Conservation (phyloP, 2,113 vertebrate species). For the Pedionomus torquatus region DNA sequence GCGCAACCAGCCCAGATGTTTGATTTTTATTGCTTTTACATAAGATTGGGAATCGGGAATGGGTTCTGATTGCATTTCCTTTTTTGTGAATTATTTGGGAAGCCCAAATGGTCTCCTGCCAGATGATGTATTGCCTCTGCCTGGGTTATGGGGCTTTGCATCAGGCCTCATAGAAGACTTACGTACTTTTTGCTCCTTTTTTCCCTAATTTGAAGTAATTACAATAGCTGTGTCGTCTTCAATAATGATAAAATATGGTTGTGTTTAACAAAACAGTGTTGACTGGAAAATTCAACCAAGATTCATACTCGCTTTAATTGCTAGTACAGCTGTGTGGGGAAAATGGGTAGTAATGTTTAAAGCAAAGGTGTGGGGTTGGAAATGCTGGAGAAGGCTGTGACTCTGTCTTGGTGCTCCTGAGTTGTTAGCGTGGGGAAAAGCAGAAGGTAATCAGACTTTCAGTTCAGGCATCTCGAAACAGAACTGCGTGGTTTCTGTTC, state of each 20-base stretch:
- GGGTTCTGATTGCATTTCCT: background rate
- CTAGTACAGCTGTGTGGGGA: background rate
- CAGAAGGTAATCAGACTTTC: background rate
- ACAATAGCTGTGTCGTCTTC: background rate
- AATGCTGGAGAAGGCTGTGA: background rate
- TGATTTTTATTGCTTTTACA: background rate
- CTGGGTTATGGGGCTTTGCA: background rate
- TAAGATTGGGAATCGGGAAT: background rate
- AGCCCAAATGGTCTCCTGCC: background rate
- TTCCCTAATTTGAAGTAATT: background rate
- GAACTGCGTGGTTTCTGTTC: background rate
- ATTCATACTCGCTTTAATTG: background rate
- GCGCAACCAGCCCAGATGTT: background rate
- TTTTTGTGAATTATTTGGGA: background rate
- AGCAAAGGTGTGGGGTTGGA: background rate
- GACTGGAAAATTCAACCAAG: background rate
- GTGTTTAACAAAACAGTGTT: background rate
- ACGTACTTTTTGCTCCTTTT: background rate
- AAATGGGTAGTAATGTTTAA: background rate
- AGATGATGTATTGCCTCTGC: background rate
- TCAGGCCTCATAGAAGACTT: background rate
- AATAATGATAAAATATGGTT: accelerated
- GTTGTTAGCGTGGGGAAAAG: background rate
- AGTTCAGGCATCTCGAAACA: background rate
- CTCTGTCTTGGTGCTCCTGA: background rate